Conservation (phyloP, 2,113 vertebrate species). For the Hemicordylus capensis region DNA sequence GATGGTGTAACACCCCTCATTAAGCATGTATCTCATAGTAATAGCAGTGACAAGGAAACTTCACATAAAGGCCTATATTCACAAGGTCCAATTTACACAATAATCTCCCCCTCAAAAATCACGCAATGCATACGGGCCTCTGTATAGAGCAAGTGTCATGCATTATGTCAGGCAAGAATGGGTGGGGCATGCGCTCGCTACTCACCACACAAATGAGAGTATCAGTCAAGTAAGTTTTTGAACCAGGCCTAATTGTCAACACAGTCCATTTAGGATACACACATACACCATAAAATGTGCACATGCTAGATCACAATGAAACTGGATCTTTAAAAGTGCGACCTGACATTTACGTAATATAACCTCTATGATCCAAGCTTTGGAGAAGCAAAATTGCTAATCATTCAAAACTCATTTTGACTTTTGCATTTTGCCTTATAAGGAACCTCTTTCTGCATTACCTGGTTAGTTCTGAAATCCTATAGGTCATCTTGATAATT, state of each 20-base stretch:
- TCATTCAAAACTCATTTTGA: not conserved
- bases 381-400: not conserved
- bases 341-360: not conserved
- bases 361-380: not conserved
- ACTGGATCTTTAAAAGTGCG: not conserved
- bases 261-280: not conserved
- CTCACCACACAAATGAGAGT: constrained; percentile 42
- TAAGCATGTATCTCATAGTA: no score
- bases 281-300: not conserved
- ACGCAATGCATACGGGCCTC: no score
- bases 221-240: constrained; percentile 27
- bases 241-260: not conserved
- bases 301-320: not conserved
- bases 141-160: no score
- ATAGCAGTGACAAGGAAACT: no score
- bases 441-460: not conserved
- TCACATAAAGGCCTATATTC: no score
- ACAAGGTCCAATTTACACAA: no score
- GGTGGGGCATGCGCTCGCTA: constrained; percentile 18
- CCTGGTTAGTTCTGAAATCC: not conserved
- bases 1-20: no score
- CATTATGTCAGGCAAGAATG: not conserved
- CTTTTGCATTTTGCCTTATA: not conserved
- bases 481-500: not conserved
- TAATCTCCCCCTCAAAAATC: no score